Conservation (phyloP, 2,888 invertebrate species). For the Cephus runcator region DNA sequence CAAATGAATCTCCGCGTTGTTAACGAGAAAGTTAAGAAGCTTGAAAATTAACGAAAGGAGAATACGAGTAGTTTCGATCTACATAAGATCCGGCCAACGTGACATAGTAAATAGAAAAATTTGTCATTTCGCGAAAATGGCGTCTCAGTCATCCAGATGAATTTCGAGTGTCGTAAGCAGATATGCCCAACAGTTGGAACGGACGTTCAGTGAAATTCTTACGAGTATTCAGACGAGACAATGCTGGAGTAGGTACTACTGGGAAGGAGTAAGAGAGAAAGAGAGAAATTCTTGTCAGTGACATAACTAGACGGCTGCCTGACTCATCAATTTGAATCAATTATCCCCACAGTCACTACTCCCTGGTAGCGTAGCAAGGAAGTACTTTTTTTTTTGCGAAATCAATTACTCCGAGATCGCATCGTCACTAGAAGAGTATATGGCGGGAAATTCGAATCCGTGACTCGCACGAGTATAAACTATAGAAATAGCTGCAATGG, state of each 20-base stretch:
- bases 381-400: not conserved
- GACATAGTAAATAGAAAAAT: too few species aligned
- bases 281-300: not conserved
- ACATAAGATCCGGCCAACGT: too few species aligned
- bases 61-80: too few species aligned
- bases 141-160: too few species aligned
- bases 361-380: not conserved
- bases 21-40: too few species aligned
- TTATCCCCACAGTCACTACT: not conserved
- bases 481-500: not conserved
- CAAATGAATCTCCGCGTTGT: too few species aligned
- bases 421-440: not conserved
- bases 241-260: too few species aligned
- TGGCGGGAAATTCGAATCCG: too few species aligned
- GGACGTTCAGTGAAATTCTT: not conserved
- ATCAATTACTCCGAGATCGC: not conserved
- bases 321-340: conserved; percentile 4
- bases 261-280: not conserved
- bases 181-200: not conserved
- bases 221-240: not conserved
- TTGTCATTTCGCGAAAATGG: too few species aligned
- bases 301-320: not conserved
- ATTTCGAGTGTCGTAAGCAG: too few species aligned
- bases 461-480: not conserved
- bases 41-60: too few species aligned